These are phyloP conservation scores for Ctenoplectra terminalis DNA, from an alignment of 1,140 invertebrate genomes.

Conservation along the genomic window DNA sequence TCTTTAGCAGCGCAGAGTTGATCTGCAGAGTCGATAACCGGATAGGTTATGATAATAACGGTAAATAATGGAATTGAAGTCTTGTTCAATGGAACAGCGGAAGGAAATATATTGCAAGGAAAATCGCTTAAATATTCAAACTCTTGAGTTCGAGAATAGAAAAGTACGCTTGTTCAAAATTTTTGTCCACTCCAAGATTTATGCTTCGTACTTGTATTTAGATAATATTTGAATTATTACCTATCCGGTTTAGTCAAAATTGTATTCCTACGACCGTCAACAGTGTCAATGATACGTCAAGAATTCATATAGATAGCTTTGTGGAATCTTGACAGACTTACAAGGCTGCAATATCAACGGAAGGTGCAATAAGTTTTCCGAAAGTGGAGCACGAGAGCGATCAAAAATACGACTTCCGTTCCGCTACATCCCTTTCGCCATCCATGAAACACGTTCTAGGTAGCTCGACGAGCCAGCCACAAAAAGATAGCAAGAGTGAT, in stretches of 20 bases:
- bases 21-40: neutral
- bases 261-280: too few species aligned
- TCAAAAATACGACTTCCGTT: conserved; percentile 41
- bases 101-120: too few species aligned
- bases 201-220: neutral
- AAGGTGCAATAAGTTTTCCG: conserved; percentile 10
- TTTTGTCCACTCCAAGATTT: too few species aligned
- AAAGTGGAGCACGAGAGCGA: conserved; percentile 11
- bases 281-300: neutral
- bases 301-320: neutral
- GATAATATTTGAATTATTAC: neutral
- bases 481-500: conserved; percentile 26
- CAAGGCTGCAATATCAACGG: neutral
- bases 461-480: neutral
- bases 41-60: too few species aligned
- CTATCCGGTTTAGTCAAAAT: neutral
- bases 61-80: neutral
- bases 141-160: too few species aligned
- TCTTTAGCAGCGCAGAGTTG: too few species aligned
- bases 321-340: conserved; percentile 1
- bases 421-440: neutral
- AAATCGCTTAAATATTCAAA: too few species aligned
- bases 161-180: too few species aligned
- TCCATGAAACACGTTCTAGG: conserved; percentile 11
- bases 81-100: too few species aligned